Percentiles rank a stretch among this genome's conserved stretches.
These are phyloP conservation scores for Drosophila robusta DNA, from an alignment of 2,888 invertebrate species.

Conservation along the genomic window DNA sequence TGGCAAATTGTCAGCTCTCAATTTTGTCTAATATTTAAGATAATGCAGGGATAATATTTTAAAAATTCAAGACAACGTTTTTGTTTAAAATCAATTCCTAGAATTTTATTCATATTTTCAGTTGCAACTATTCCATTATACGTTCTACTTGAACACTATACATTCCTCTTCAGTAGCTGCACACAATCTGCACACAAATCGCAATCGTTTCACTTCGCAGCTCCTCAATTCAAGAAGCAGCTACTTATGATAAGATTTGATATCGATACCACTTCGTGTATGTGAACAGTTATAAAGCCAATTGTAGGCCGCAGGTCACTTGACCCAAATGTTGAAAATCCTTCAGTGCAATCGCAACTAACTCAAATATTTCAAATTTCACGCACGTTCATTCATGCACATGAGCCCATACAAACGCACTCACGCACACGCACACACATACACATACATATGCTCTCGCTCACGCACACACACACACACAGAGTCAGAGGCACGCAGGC, in stretches of 20 bases:
- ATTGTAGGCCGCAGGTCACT: slow-evolving; percentile 29
- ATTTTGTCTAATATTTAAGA: too few relatives aligned
- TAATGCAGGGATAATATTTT: too few relatives aligned
- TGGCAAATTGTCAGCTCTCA: too few relatives aligned
- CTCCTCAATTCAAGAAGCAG: background rate
- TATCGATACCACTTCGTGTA: background rate
- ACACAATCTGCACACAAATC: background rate
- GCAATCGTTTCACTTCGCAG: background rate
- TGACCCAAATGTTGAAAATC: slow-evolving; percentile 47
- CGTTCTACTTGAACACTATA: too few relatives aligned
- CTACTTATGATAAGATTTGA: background rate
- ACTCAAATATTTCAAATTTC: slow-evolving; percentile 43
- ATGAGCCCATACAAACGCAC: slow-evolving; percentile 18
- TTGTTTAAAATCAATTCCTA: too few relatives aligned
- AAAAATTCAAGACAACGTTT: too few relatives aligned
- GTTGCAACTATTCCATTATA: too few relatives aligned
- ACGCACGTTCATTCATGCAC: slow-evolving; percentile 63
- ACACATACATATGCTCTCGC: slow-evolving; percentile 11
- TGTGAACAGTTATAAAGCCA: slow-evolving; percentile 4
- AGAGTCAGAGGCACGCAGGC: slow-evolving; percentile 11
- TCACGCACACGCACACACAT: slow-evolving; percentile 21
- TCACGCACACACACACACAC: slow-evolving; percentile 21
- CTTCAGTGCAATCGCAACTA: slow-evolving; percentile 47
- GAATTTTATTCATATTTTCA: too few relatives aligned
- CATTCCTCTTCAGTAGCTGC: background rate